These are phyloP conservation scores for Calonectris borealis DNA, from an alignment of 2,113 vertebrate species.

Conservation along the genomic window DNA sequence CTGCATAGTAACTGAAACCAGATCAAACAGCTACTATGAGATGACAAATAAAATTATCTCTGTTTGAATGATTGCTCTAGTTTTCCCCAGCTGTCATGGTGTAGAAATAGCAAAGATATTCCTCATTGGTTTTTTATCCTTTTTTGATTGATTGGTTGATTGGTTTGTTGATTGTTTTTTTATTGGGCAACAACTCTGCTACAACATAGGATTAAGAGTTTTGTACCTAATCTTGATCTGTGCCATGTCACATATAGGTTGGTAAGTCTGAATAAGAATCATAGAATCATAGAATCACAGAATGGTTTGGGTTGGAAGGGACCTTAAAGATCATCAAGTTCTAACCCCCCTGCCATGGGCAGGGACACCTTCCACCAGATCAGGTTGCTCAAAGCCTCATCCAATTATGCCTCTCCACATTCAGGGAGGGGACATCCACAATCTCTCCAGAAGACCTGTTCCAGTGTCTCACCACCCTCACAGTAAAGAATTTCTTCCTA, in stretches of 20 bases:
- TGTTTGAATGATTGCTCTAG: not conserved
- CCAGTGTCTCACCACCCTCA: not conserved
- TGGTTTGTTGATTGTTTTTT: not conserved
- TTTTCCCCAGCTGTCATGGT: not conserved
- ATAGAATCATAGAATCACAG: not conserved
- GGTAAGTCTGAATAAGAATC: not conserved
- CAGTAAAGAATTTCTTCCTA: not conserved
- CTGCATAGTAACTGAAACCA: not conserved
- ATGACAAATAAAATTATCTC: not conserved
- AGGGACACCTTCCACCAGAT: not conserved
- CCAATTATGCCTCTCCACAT: accelerated
- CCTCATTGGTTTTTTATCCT: not conserved
- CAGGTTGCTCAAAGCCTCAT: not conserved
- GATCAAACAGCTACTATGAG: not conserved
- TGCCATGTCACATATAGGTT: not conserved
- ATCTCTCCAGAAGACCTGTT: not conserved
- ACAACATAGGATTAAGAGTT: not conserved
- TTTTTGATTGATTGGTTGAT: not conserved
- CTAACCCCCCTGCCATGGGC: accelerated
- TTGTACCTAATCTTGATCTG: not conserved
- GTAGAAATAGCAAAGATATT: not conserved
- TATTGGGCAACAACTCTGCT: not conserved
- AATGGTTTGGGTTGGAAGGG: not conserved
- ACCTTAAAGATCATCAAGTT: not conserved
- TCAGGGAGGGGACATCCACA: accelerated